phyloP scores from a whole-genome alignment of 2,113 vertebrate genomes.

The Cyprinodon variegatus region DNA sequence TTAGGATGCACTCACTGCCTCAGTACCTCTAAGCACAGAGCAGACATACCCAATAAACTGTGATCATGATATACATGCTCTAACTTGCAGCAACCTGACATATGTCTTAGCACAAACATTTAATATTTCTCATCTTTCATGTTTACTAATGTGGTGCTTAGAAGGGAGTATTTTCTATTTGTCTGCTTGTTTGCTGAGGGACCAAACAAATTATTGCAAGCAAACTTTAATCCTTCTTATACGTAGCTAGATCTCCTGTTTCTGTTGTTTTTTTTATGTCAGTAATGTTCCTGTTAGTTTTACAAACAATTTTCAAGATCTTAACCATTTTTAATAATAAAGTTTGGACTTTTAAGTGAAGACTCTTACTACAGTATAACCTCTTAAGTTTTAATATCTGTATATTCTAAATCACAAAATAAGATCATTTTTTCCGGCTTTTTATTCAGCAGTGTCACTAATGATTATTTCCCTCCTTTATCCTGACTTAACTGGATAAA shows the following conservation, averaged over 20 bases:
- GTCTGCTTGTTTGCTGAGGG: slow-evolving; percentile 25
- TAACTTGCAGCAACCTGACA: slow-evolving; percentile 18
- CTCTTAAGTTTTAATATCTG: neutral
- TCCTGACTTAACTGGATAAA: too few species aligned
- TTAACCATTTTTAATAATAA: neutral
- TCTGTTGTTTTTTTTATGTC: slow-evolving; percentile 24
- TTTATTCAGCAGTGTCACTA: neutral
- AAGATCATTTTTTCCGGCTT: neutral
- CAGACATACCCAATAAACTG: slow-evolving; percentile 7
- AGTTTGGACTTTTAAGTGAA: neutral
- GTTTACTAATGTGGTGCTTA: neutral
- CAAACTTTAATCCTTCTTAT: slow-evolving; percentile 19
- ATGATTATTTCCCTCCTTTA: neutral
- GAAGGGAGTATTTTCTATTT: slow-evolving; percentile 9
- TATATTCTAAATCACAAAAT: neutral
- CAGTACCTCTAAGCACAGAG: slow-evolving; percentile 11
- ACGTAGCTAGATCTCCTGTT: slow-evolving; percentile 13
- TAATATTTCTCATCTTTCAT: slow-evolving; percentile 3
- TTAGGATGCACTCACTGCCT: slow-evolving; percentile 13
- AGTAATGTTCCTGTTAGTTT: neutral
- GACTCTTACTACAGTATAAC: neutral
- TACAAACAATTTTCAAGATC: neutral
- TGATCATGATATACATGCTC: slow-evolving; percentile 16
- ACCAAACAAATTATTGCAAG: slow-evolving; percentile 23
- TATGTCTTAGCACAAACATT: slow-evolving; percentile 1